Percentiles rank a stretch among this genome's conserved stretches.
Conservation (phyloP, 2,113 vertebrate genomes). For the Puntigrus tetrazona region DNA sequence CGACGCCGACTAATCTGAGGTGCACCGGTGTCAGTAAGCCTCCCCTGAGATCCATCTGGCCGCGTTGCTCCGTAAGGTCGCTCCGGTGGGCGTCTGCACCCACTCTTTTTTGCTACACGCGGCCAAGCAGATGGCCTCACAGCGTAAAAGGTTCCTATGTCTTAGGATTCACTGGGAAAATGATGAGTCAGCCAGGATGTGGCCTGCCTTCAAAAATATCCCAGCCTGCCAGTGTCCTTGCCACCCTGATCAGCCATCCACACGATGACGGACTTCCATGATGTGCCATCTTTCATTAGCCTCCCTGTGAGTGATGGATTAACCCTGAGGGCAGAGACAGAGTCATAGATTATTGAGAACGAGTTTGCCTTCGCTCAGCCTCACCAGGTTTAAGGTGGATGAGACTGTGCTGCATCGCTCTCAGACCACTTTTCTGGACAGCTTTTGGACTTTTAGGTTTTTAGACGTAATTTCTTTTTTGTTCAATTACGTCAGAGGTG, state of each 20-base stretch:
- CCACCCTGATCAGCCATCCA: neutral
- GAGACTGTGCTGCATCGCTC: neutral
- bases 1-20: neutral
- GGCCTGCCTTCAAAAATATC: constrained; percentile 26
- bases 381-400: neutral
- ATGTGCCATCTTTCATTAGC: constrained; percentile 43
- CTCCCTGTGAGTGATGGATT: constrained; percentile 33
- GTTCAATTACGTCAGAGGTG: neutral
- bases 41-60: constrained; percentile 39
- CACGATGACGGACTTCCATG: neutral
- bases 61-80: constrained; percentile 11
- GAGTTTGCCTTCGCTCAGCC: neutral
- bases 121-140: constrained; percentile 42
- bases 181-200: constrained; percentile 42
- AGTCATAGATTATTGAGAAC: constrained; percentile 35
- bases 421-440: neutral
- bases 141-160: constrained; percentile 14
- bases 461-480: neutral
- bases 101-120: constrained; percentile 1
- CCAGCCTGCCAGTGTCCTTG: constrained; percentile 25
- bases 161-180: constrained; percentile 32
- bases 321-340: constrained; percentile 21
- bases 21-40: neutral
- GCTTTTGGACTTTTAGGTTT: neutral
- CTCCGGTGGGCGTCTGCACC: constrained; percentile 18